Conservation (phyloP, 2,888 invertebrate genomes). For the Megastigmus dorsalis region DNA sequence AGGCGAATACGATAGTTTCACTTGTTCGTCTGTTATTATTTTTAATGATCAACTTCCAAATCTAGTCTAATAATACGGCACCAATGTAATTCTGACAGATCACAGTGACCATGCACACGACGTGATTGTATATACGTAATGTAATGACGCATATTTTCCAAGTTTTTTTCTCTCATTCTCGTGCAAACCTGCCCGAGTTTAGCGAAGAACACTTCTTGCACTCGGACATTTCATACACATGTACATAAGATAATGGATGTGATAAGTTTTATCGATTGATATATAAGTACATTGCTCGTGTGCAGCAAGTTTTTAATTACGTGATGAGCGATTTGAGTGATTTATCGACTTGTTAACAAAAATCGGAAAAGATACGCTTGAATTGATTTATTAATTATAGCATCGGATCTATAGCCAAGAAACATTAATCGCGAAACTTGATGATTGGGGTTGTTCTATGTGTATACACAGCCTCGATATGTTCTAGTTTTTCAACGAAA, state of each 20-base stretch:
- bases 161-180: too few species aligned
- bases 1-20: background rate
- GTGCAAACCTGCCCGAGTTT: background rate
- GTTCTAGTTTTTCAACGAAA: too few species aligned
- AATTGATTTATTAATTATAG: too few species aligned
- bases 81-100: background rate
- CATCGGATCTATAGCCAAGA: too few species aligned
- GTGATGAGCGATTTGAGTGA: background rate
- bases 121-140: too few species aligned
- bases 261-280: too few species aligned
- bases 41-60: background rate
- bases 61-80: background rate
- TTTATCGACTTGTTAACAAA: constrained; percentile 18
- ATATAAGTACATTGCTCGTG: too few species aligned
- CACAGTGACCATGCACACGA: constrained; percentile 23
- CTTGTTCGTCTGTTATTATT: constrained; percentile 9
- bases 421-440: too few species aligned
- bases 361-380: constrained; percentile 3
- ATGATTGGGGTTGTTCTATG: too few species aligned
- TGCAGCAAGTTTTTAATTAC: background rate
- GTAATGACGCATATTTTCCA: background rate
- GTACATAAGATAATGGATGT: too few species aligned
- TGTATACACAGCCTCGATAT: too few species aligned
- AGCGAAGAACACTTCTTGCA: background rate
- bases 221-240: background rate